phyloP scores from a whole-genome alignment of 2,797 vertebrate species.

The Eutrigla gurnardus region DNA sequence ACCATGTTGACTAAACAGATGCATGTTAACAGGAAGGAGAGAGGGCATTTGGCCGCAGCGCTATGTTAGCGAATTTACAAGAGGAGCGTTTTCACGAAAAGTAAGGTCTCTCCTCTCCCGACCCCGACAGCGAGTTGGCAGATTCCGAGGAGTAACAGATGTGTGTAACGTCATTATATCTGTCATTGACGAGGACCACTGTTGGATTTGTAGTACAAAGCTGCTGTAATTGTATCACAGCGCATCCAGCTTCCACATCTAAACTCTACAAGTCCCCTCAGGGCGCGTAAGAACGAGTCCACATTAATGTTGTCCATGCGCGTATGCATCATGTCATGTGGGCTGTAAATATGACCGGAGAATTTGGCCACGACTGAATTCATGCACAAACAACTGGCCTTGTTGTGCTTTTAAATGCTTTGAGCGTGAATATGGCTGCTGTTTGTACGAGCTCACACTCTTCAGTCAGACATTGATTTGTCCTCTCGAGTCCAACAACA shows the following conservation, averaged over 20 bases:
- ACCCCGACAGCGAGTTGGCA: conserved; percentile 27
- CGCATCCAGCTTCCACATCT: conserved; percentile 17
- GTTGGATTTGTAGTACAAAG: conserved; percentile 38
- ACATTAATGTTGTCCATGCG: not conserved
- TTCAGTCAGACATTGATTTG: conserved; percentile 35
- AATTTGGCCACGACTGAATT: not conserved
- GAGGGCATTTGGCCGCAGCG: conserved; percentile 27
- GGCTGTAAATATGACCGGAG: not conserved
- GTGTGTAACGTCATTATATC: conserved; percentile 47
- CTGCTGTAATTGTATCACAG: conserved; percentile 34
- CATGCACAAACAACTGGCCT: not conserved
- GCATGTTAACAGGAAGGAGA: conserved; percentile 66
- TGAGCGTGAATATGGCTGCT: not conserved
- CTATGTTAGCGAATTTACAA: conserved; percentile 24
- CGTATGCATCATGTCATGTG: not conserved
- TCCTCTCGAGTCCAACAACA: conserved; percentile 42
- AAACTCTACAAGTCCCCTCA: conserved; percentile 22
- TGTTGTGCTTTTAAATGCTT: too few species aligned
- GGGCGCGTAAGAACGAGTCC: not conserved
- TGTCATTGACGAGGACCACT: conserved; percentile 15
- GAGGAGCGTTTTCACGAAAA: conserved; percentile 11
- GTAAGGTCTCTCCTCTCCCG: not conserved
- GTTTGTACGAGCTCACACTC: not conserved
- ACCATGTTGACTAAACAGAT: conserved; percentile 66
- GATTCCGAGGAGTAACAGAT: conserved; percentile 39